Evolutionary conservation across 2,888 invertebrate genomes (phyloP).

Genomic region (Plebejus melissa): DNA sequence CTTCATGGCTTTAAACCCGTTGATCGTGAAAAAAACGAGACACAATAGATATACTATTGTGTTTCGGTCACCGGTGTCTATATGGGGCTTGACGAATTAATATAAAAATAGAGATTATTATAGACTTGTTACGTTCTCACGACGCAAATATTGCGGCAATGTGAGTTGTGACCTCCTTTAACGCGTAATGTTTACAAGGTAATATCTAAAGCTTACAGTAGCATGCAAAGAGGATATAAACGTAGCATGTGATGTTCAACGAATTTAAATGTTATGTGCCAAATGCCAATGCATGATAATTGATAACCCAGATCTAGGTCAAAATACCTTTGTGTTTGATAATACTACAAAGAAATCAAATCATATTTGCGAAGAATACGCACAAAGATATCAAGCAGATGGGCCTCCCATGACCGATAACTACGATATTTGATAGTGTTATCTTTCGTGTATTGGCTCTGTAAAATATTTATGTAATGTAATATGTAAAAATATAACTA

Average conservation of each 20-base stretch:
- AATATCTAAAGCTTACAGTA: neutral
- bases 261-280: neutral
- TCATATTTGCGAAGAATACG: neutral
- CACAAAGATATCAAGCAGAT: neutral
- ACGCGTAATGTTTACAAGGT: neutral
- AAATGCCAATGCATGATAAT: neutral
- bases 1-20: too few species aligned
- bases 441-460: neutral
- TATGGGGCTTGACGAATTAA: too few species aligned
- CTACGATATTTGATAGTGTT: neutral
- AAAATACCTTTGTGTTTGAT: neutral
- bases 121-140: neutral
- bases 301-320: neutral
- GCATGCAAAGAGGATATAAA: too few species aligned
- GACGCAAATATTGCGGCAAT: neutral
- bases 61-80: too few species aligned
- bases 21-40: too few species aligned
- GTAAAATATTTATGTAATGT: conserved; percentile 2
- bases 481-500: neutral
- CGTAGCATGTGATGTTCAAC: neutral
- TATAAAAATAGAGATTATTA: too few species aligned
- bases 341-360: neutral
- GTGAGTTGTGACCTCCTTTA: neutral
- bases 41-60: too few species aligned
- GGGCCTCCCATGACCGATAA: conserved; percentile 27